These are phyloP conservation scores for Pogonognathellus flavescens DNA, from an alignment of 1,140 invertebrate genomes.

Conservation along the genomic window DNA sequence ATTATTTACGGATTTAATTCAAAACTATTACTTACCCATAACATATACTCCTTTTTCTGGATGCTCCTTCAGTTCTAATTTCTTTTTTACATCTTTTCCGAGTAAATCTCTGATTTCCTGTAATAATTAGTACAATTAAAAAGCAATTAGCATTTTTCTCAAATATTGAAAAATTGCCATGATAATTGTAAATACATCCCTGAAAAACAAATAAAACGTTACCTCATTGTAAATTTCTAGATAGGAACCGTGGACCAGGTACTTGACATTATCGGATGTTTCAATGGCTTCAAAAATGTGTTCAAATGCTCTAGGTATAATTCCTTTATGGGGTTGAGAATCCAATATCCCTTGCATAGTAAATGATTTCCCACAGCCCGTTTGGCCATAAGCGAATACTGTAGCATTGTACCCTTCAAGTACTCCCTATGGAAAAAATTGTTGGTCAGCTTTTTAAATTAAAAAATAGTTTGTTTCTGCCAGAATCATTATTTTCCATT, in stretches of 20 bases:
- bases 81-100: constrained; percentile 77
- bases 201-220: too few species aligned
- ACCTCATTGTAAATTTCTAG: constrained; percentile 93
- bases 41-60: constrained; percentile 87
- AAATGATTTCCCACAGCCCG: constrained; percentile 78
- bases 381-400: constrained; percentile 90
- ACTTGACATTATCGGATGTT: constrained; percentile 84
- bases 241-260: constrained; percentile 90
- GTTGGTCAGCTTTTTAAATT: neutral
- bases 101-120: constrained; percentile 82
- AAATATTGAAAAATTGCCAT: too few species aligned
- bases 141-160: too few species aligned
- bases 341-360: constrained; percentile 83
- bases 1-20: too few species aligned
- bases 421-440: constrained; percentile 75
- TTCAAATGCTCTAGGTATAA: constrained; percentile 89
- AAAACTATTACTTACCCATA: constrained; percentile 72
- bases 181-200: too few species aligned
- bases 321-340: constrained; percentile 75
- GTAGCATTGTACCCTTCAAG: constrained; percentile 90
- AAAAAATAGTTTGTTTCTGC: constrained; percentile 32
- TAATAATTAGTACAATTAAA: too few species aligned
- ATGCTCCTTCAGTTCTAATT: constrained; percentile 84
- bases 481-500: neutral
- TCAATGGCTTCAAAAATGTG: constrained; percentile 94